These are phyloP conservation scores for Amphilophus citrinellus DNA, from an alignment of 2,113 vertebrate species.

Conservation along the genomic window DNA sequence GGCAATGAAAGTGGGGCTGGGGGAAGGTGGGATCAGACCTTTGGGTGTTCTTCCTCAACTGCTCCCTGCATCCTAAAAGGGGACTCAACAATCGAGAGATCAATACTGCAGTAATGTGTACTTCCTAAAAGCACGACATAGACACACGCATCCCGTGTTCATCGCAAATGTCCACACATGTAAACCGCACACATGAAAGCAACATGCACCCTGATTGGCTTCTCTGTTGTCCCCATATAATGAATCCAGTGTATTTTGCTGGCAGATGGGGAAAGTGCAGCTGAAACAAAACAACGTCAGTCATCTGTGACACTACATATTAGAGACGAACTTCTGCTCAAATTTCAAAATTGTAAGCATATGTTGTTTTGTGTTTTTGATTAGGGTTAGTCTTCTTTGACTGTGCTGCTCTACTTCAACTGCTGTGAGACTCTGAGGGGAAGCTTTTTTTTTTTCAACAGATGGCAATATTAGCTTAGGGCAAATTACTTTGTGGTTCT, in stretches of 20 bases:
- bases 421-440: slow-evolving; percentile 46
- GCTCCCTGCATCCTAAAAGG: slow-evolving; percentile 88
- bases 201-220: slow-evolving; percentile 66
- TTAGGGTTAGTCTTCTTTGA: slow-evolving; percentile 68
- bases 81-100: slow-evolving; percentile 83
- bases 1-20: slow-evolving; percentile 75
- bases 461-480: slow-evolving; percentile 72
- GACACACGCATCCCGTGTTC: slow-evolving; percentile 51
- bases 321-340: slow-evolving; percentile 77
- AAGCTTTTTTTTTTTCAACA: slow-evolving; percentile 61
- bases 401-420: slow-evolving; percentile 69
- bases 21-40: slow-evolving; percentile 67
- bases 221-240: slow-evolving; percentile 78
- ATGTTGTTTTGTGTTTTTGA: slow-evolving; percentile 80
- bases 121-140: slow-evolving; percentile 38
- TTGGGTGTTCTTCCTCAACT: slow-evolving; percentile 81
- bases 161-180: slow-evolving; percentile 34
- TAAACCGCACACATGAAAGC: slow-evolving; percentile 29
- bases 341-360: slow-evolving; percentile 77
- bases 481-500: slow-evolving; percentile 64
- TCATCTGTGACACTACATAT: slow-evolving; percentile 83
- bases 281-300: slow-evolving; percentile 85
- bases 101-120: slow-evolving; percentile 84
- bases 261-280: slow-evolving; percentile 86
- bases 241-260: slow-evolving; percentile 78